Conservation (phyloP, 2,113 vertebrate species). For the Trogon melanurus region DNA sequence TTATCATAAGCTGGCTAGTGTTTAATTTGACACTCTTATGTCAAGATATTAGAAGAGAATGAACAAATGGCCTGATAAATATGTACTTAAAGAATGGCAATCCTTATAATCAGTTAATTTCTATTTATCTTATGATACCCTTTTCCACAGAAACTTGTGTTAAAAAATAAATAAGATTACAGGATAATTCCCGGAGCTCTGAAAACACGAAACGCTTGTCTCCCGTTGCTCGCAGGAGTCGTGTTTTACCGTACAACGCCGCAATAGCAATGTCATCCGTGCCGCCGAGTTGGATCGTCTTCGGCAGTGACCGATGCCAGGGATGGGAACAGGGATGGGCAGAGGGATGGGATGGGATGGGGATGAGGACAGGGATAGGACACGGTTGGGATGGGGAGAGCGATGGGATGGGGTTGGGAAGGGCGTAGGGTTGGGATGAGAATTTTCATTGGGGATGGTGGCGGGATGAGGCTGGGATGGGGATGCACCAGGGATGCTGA, state of each 20-base stretch:
- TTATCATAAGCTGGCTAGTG: constrained; percentile 56
- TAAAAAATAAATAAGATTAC: constrained; percentile 62
- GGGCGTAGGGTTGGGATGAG: background rate
- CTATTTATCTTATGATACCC: constrained; percentile 54
- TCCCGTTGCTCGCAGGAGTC: background rate
- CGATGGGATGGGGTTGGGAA: background rate
- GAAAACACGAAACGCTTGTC: background rate
- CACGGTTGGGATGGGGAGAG: background rate
- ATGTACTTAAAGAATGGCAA: constrained; percentile 47
- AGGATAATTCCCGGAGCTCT: constrained; percentile 26
- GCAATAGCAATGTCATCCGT: background rate
- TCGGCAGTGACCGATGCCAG: background rate
- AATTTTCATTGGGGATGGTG: no score
- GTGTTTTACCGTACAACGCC: background rate
- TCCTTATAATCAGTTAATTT: constrained; percentile 64
- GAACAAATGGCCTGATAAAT: constrained; percentile 64
- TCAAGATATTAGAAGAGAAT: constrained; percentile 60
- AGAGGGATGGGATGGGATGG: background rate
- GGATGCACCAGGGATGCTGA: background rate
- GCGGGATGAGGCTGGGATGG: background rate
- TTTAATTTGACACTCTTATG: constrained; percentile 62
- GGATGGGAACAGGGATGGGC: background rate
- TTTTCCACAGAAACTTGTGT: constrained; percentile 40
- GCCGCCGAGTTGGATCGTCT: background rate
- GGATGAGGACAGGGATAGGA: background rate